Percentiles rank a stretch among this genome's conserved stretches.
Evolutionary conservation across 2,113 vertebrate genomes (phyloP).

Genomic region (Parus major): DNA sequence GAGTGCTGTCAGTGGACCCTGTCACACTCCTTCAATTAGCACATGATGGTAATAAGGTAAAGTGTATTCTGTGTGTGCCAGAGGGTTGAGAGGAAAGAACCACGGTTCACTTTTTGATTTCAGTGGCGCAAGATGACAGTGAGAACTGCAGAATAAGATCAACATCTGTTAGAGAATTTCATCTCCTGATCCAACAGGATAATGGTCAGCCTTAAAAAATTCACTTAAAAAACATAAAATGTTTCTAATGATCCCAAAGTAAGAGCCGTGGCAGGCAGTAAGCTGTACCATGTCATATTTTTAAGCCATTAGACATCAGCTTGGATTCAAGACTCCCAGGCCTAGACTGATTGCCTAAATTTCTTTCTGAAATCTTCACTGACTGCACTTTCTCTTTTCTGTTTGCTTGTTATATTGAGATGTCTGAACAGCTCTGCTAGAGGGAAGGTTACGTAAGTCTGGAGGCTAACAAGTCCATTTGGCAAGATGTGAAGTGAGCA

Average conservation of each 20-base stretch:
- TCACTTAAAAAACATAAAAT: background rate
- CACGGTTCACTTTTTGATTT: background rate
- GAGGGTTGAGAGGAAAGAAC: background rate
- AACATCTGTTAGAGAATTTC: background rate
- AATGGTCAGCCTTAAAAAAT: background rate
- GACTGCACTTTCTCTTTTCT: background rate
- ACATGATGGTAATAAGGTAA: background rate
- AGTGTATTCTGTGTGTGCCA: rapidly evolving
- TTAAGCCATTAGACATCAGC: background rate
- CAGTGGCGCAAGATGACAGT: background rate
- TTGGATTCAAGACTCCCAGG: background rate
- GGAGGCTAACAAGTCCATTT: background rate
- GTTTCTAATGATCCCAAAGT: background rate
- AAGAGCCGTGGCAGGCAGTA: background rate
- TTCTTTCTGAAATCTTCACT: background rate
- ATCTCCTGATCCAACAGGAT: background rate
- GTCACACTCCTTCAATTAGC: background rate
- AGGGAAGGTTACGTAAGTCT: background rate
- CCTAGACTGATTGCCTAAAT: background rate
- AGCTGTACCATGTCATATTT: background rate
- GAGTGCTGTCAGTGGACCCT: background rate
- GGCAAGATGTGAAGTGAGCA: conserved; percentile 22
- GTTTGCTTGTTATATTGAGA: background rate
- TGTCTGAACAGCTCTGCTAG: background rate
- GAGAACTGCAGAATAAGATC: background rate